Percentiles rank a stretch among this genome's conserved stretches.
Conservation (phyloP, 2,797 vertebrate species). For the Denticeps clupeoides region DNA sequence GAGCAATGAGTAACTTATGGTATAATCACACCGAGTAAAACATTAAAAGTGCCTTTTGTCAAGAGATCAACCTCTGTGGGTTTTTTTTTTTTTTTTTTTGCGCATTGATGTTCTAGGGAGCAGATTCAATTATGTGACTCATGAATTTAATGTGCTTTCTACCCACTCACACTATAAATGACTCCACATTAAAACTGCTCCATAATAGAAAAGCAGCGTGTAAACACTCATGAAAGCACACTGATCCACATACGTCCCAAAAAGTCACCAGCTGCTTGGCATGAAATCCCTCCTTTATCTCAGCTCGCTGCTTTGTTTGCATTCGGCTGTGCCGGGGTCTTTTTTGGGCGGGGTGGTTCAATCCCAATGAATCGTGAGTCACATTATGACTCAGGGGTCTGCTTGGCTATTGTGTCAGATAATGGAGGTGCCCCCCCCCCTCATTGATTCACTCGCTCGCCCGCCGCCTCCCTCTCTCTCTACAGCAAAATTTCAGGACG, state of each 20-base stretch:
- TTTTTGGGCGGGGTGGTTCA: constrained; percentile 18
- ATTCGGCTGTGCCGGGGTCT: constrained; percentile 25
- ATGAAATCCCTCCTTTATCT: no score
- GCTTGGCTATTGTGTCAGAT: constrained; percentile 58
- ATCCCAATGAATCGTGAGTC: constrained; percentile 57
- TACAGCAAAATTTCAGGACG: no score
- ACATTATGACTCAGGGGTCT: constrained; percentile 60
- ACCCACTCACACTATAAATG: constrained; percentile 55
- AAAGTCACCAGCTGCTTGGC: no score
- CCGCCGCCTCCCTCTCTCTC: constrained; percentile 1
- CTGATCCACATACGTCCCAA: not conserved
- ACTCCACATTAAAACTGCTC: constrained; percentile 27
- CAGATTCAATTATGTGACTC: constrained; percentile 60
- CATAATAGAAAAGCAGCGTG: not conserved
- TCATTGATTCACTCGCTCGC: constrained; percentile 10
- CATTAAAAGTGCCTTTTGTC: not conserved
- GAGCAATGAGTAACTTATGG: no score
- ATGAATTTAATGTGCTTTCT: constrained; percentile 55
- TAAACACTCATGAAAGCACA: no score
- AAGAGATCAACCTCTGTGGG: no score
- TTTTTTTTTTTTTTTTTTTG: constrained; percentile 42
- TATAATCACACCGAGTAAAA: no score
- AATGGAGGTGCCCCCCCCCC: constrained; percentile 27
- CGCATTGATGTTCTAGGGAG: constrained; percentile 46
- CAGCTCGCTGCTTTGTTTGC: constrained; percentile 17